Base-by-base conservation (phyloP, 2,113 vertebrate genomes). In the Camelus dromedarius region DNA sequence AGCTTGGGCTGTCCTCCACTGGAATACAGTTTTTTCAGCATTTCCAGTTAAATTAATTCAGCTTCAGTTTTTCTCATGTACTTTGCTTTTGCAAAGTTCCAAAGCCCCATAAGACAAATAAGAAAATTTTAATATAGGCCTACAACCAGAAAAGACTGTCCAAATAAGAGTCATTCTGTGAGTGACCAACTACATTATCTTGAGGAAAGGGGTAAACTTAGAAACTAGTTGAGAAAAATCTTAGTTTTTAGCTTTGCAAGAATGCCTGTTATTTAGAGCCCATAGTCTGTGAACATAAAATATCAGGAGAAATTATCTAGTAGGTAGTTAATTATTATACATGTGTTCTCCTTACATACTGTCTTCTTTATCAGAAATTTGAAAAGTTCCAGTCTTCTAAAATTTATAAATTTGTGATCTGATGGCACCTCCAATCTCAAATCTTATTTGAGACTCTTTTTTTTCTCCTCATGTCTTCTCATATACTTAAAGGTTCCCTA, bases 61-160 rank as follows among this genome's bases (percentile, higher is more conserved):
- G 26, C 35, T 81, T 90, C 35, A 58, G 8, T 92, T 90, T 94
- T 79, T 56, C 38, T 67, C 26, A 13, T 30, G 42, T 84, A n/a
- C 15, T 95, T 97, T 85, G 16, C 64, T 96, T 95, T 92, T 94
- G 18, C 64, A 89, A 92, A 95, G 19, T 90, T 87, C 46, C 86
- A 83, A 35, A 70, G 11, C 69, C 87, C 70, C 66, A 1, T 22
- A 70, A 91, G 48, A 83, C 42, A 79, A 20, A 48, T 79, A 85
- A 87, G 76, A 92, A 58, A 90, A 80, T 94, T 76, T 67, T 2
- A 70, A 8, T 7, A 42, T 15, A 86, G 56, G 38, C 67, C 30
- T 79, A n/a, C 4, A 64, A 8, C 35, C 64, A 92, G 52, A 66
- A 93, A 62, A 58, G 54, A 84, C 54, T 86, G 6, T 50, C 15